These are phyloP conservation scores for Pasiphila rectangulata DNA, from an alignment of 2,888 invertebrate genomes.

Conservation along the genomic window DNA sequence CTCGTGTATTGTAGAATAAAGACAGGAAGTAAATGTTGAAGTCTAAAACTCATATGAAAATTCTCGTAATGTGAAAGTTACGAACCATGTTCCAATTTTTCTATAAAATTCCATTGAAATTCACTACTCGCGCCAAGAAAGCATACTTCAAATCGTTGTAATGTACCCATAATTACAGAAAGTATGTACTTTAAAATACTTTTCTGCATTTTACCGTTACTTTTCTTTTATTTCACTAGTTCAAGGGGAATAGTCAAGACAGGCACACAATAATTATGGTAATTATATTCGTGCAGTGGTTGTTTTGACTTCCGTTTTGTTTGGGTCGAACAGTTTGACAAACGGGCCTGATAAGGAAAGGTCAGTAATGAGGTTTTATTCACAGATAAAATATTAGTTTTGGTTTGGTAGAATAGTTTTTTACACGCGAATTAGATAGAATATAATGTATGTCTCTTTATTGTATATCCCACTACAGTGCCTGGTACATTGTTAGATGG, in stretches of 20 bases:
- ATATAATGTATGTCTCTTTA: no score
- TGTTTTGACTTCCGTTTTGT: slow-evolving; percentile 29
- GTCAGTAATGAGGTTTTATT: slow-evolving; percentile 16
- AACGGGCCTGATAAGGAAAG: slow-evolving; percentile 19
- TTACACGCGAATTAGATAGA: not conserved
- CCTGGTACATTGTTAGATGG: no score
- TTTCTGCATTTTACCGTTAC: slow-evolving; percentile 23
- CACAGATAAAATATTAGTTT: no score
- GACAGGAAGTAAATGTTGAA: no score
- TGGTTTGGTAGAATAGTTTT: not conserved
- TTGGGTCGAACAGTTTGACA: slow-evolving; percentile 22
- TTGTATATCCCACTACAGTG: no score
- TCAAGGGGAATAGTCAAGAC: slow-evolving; percentile 33
- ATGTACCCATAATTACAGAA: slow-evolving; percentile 14
- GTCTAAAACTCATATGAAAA: not conserved
- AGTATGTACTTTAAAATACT: slow-evolving; percentile 23
- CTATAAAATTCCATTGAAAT: slow-evolving; percentile 7
- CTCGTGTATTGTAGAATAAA: no score
- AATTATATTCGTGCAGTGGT: slow-evolving; percentile 29
- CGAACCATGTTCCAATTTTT: not conserved
- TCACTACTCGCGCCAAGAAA: slow-evolving; percentile 13
- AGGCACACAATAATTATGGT: slow-evolving; percentile 35
- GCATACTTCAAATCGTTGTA: slow-evolving; percentile 1
- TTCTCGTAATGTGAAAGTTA: not conserved
- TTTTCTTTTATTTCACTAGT: not conserved